Percentiles rank a stretch among this genome's conserved stretches.
phyloP scores from a whole-genome alignment of 2,797 vertebrate genomes.

The Poecilia velifera region DNA sequence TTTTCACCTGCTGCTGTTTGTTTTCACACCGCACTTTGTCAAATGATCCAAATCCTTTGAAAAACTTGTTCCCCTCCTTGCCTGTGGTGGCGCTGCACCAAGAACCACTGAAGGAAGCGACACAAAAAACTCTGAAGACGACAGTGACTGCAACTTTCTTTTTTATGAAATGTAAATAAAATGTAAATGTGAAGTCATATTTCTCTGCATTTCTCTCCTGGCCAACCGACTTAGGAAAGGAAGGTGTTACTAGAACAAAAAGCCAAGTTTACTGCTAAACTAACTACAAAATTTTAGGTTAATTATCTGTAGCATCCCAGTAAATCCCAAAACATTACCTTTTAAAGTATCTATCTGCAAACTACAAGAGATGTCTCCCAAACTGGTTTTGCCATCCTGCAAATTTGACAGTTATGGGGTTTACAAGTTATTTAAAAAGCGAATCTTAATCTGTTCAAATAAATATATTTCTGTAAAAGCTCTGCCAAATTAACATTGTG shows the following conservation, averaged over 20 bases:
- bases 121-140: too few relatives aligned
- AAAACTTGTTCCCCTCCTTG: too few relatives aligned
- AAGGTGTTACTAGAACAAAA: background rate
- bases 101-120: too few relatives aligned
- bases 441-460: background rate
- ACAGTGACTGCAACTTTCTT: too few relatives aligned
- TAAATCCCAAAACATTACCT: background rate
- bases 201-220: background rate
- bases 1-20: too few relatives aligned
- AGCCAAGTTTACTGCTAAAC: background rate
- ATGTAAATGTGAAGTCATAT: too few relatives aligned
- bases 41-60: too few relatives aligned
- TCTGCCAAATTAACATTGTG: background rate
- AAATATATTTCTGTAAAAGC: background rate
- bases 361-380: background rate
- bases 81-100: too few relatives aligned
- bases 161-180: too few relatives aligned
- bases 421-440: background rate
- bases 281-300: background rate
- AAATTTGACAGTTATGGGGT: background rate
- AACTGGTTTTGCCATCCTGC: too few relatives aligned
- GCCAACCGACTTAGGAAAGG: background rate
- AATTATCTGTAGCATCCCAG: background rate
- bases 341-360: background rate
- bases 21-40: too few relatives aligned